Conservation (phyloP, 2,888 invertebrate genomes). For the Caenorhabditis becei region DNA sequence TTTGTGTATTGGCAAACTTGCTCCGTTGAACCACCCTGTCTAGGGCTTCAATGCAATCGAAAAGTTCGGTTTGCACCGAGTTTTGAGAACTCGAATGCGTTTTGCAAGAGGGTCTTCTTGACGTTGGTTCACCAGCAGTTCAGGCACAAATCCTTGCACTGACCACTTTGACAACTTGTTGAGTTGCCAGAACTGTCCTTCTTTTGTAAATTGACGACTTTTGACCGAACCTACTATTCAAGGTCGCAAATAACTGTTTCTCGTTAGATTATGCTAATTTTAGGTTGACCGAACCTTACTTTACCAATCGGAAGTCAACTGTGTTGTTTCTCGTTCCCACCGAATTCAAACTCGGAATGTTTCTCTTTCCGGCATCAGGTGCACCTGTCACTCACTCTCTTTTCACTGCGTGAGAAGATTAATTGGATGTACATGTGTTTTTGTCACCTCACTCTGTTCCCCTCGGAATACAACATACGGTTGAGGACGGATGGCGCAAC, state of each 20-base stretch:
- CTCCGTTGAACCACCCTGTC: neutral
- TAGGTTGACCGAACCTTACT: too few species aligned
- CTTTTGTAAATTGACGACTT: too few species aligned
- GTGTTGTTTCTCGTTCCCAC: constrained; percentile 7
- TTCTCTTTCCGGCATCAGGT: neutral
- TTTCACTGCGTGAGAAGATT: constrained; percentile 47
- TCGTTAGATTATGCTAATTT: neutral
- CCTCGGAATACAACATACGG: constrained; percentile 13
- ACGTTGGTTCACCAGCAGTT: neutral
- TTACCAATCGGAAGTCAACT: too few species aligned
- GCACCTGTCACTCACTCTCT: constrained; percentile 4
- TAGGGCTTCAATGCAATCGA: too few species aligned
- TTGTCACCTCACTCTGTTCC: constrained; percentile 44
- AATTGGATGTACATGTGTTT: constrained; percentile 59
- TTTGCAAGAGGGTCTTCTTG: neutral
- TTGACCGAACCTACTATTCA: too few species aligned
- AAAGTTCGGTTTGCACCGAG: too few species aligned
- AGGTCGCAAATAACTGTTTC: too few species aligned
- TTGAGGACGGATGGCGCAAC: constrained; percentile 43
- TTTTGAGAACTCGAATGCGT: neutral
- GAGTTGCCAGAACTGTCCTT: too few species aligned
- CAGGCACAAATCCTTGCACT: too few species aligned
- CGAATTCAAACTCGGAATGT: constrained; percentile 1
- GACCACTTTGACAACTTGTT: too few species aligned
- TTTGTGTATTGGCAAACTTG: constrained; percentile 2